Base-by-base conservation (phyloP, 2,797 vertebrate species). In the Kryptolebias ocellatus region DNA sequence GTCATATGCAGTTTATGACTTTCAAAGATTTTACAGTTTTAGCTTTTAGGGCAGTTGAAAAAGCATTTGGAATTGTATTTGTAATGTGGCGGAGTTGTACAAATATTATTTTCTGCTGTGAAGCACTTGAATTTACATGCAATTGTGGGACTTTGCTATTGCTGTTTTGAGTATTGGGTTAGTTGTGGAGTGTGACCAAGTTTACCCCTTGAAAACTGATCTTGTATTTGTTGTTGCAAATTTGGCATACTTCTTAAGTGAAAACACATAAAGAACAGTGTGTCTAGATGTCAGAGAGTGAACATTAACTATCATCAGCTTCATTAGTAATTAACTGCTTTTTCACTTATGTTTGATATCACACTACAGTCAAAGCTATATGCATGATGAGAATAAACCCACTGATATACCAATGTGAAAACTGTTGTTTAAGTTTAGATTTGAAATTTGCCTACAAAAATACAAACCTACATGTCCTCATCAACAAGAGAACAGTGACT, bases 401-500 rank as follows among this genome's bases (percentile, higher is more conserved):
- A 27, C 18, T 42, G 34, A 18, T 42, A 27, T 5, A 52, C 16
- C 31, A 5, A 70, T 27, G 52, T 47, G 39, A 16, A 57, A 45
- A 34, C 53, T 49, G 52, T 52, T 63, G 45, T 31, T 45, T 46
- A 44, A 20, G 60, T 39, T 39, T 15, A 66, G 28, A 65, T 49
- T 60, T 63, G 37, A 28, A 3, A 53, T 29, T 49, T 24, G 55
- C 14, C 37, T 39, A 64, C 9, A 50, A 2, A 24, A 17, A n/a
- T 10, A 34, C 28, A 67, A 10, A 72, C 31, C 64, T 57, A 72
- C 52, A 67, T 72, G 74, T 60, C 42, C 42, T 28, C 39, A 51
- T 76, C 71, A 68, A 62, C 62, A 66, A 27, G 27, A 58, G 60
- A 75, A 74, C 42, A 63, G 70, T 74, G 80, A 87, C 78, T 72